A percentile compares a stretch with the other conserved stretches of the same genome.
Evolutionary conservation across 2,113 vertebrate genomes (phyloP).

Genomic region (Callionymus lyra): DNA sequence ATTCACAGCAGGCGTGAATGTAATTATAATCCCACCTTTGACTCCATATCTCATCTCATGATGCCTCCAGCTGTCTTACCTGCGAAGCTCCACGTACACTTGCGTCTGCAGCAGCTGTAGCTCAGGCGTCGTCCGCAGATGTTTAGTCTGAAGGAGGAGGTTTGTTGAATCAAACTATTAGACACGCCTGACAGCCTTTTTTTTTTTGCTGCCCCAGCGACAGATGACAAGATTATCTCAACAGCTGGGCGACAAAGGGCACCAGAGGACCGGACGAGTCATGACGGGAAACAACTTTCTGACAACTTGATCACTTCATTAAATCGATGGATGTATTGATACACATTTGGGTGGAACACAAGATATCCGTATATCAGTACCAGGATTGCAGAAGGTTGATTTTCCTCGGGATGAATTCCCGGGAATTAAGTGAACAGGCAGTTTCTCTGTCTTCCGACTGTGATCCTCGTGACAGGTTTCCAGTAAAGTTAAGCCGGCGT

Average conservation of each 20-base stretch:
- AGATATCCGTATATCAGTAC: too few relatives aligned
- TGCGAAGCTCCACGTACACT: constrained; percentile 3
- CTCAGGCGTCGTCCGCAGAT: constrained; percentile 13
- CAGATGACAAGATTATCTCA: constrained; percentile 43
- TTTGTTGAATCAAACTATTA: constrained; percentile 14
- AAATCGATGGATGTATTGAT: background rate
- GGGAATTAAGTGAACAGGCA: constrained; percentile 3
- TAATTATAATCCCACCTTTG: background rate
- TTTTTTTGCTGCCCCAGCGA: constrained; percentile 9
- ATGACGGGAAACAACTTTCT: constrained; percentile 7
- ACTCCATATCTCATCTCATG: constrained; percentile 4
- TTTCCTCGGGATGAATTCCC: background rate
- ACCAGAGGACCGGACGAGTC: constrained; percentile 9
- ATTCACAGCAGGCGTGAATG: too few relatives aligned
- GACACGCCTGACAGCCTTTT: background rate
- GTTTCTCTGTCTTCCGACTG: constrained; percentile 6
- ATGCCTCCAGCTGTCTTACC: constrained; percentile 32
- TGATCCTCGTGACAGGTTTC: constrained; percentile 11
- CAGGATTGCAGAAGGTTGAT: background rate
- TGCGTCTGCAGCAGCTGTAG: constrained; percentile 26
- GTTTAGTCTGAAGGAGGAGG: constrained; percentile 6
- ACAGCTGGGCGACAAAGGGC: constrained; percentile 20
- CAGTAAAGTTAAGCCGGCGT: constrained; percentile 9
- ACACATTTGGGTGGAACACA: too few relatives aligned
- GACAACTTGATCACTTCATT: constrained; percentile 13